A percentile compares a stretch with the other conserved stretches of the same genome.
These are phyloP conservation scores for Gallirallus australis DNA, from an alignment of 2,797 vertebrate species.

Conservation along the genomic window DNA sequence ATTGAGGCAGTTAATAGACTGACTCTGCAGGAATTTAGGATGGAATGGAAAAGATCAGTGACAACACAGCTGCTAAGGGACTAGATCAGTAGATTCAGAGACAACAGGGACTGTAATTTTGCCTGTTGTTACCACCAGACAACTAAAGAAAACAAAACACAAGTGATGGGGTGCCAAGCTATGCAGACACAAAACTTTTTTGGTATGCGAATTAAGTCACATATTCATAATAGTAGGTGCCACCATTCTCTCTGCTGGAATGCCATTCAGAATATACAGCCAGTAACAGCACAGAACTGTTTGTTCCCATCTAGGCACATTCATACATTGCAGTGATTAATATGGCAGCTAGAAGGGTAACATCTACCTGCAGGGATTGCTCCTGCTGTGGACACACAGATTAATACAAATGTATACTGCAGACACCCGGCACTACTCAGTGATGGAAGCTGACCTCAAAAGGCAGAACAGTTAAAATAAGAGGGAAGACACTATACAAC, in stretches of 20 bases:
- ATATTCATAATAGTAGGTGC: neutral
- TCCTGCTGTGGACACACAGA: neutral
- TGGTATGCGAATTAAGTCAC: neutral
- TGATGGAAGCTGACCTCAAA: neutral
- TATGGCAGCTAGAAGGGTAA: neutral
- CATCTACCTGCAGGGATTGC: neutral
- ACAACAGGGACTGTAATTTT: neutral
- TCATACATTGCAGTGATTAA: neutral
- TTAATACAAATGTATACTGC: neutral
- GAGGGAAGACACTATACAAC: neutral
- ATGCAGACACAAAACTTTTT: neutral
- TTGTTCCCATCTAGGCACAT: neutral
- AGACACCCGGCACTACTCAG: neutral
- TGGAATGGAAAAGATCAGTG: constrained; percentile 35
- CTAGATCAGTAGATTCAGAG: neutral
- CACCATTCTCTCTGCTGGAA: neutral
- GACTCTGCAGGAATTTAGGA: constrained; percentile 27
- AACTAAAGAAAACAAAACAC: neutral
- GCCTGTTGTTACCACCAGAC: neutral
- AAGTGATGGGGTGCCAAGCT: neutral
- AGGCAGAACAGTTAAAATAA: neutral
- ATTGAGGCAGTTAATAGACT: constrained; percentile 56
- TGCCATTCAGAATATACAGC: neutral
- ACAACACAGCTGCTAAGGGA: constrained; percentile 49
- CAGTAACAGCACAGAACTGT: neutral